Evolutionary conservation across 1,140 invertebrate genomes (phyloP).

Genomic region (Dendrolimus punctatus): DNA sequence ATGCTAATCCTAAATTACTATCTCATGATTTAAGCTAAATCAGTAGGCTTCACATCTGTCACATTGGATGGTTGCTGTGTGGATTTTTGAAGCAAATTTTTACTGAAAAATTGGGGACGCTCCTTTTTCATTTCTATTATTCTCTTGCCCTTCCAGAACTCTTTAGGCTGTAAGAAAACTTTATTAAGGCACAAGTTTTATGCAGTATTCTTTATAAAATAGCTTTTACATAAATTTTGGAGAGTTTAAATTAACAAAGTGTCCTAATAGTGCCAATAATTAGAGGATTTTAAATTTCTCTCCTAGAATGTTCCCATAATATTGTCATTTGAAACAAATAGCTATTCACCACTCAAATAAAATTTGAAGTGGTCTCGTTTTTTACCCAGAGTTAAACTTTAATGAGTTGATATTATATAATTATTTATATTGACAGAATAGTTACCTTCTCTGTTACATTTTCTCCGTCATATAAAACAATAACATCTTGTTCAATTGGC

Average conservation of each 20-base stretch:
- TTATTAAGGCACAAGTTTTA: no score
- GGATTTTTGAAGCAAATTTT: conserved; percentile 85
- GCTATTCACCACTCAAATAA: no score
- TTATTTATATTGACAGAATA: conserved; percentile 6
- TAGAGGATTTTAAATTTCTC: no score
- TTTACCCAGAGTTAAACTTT: no score
- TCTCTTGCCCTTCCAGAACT: conserved; percentile 62
- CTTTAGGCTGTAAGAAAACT: conserved; percentile 40
- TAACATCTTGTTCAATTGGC: conserved; percentile 87
- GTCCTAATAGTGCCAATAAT: no score
- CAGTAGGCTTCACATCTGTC: conserved; percentile 80
- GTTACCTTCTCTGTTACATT: conserved; percentile 69
- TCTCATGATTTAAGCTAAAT: conserved; percentile 75
- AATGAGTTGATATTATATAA: neutral
- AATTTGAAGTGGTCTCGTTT: no score
- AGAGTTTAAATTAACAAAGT: no score
- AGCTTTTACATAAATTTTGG: no score
- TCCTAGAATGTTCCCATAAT: no score
- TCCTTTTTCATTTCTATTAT: conserved; percentile 65
- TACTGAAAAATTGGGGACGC: conserved; percentile 66
- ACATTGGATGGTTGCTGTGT: conserved; percentile 77
- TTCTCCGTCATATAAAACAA: conserved; percentile 89
- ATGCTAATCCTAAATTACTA: neutral
- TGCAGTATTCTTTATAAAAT: no score
- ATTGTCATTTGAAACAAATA: no score